Conservation (phyloP, 2,113 vertebrate genomes). For the Microcebus griseorufus region DNA sequence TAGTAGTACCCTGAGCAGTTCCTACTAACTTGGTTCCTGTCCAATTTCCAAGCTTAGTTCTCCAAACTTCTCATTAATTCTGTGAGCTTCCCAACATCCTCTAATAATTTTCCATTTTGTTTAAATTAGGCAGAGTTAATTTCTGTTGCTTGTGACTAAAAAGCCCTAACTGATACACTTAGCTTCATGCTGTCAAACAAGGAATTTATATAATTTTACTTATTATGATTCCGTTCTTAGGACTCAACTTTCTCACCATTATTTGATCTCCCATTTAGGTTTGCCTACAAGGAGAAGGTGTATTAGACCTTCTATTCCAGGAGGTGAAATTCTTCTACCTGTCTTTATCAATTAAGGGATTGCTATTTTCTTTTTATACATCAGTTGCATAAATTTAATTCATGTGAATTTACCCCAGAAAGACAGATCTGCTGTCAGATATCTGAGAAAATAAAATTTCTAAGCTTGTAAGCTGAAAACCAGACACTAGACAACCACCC, state of each 20-base stretch:
- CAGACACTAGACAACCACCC: background rate
- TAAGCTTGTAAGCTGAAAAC: background rate
- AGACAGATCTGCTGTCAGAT: background rate
- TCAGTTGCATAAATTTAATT: background rate
- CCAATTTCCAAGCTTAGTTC: background rate
- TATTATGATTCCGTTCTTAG: background rate
- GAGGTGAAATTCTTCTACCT: background rate
- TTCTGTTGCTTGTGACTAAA: background rate
- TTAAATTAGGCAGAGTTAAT: background rate
- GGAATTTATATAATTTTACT: background rate
- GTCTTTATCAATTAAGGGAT: background rate
- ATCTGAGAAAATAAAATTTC: background rate
- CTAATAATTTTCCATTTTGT: background rate
- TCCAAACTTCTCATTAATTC: background rate
- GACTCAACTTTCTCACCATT: background rate
- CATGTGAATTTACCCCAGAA: background rate
- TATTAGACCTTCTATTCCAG: background rate
- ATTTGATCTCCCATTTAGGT: background rate
- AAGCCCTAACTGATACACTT: background rate
- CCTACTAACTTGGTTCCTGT: background rate
- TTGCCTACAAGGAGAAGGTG: background rate
- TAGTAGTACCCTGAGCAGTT: background rate
- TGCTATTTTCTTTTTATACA: background rate
- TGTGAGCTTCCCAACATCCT: background rate
- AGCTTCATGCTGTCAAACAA: background rate